Percentiles rank a stretch among this genome's conserved stretches.
phyloP scores from a whole-genome alignment of 2,797 vertebrate species.

The Rhinella marina region DNA sequence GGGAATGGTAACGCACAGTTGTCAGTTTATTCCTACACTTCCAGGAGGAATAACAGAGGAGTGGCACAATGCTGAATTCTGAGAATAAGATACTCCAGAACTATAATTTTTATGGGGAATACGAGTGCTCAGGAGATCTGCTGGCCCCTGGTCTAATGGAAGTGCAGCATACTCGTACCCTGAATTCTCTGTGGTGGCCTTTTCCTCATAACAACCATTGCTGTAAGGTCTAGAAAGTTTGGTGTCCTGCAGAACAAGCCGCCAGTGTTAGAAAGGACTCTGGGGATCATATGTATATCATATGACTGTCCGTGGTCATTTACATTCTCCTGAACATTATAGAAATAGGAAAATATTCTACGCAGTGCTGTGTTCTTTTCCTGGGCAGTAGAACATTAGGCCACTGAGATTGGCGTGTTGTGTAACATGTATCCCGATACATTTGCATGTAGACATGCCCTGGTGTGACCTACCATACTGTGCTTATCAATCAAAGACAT shows the following conservation, averaged over 20 bases:
- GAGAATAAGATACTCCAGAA: too few species aligned
- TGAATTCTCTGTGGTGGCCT: background rate
- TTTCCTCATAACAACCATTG: background rate
- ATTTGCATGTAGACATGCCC: slow-evolving; percentile 38
- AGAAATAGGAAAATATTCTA: slow-evolving; percentile 3
- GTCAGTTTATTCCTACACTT: too few species aligned
- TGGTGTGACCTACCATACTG: slow-evolving; percentile 42
- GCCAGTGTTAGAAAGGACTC: background rate
- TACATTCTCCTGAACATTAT: background rate
- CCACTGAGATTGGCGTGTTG: slow-evolving; percentile 13
- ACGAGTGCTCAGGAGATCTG: too few species aligned
- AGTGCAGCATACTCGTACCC: background rate
- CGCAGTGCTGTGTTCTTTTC: background rate
- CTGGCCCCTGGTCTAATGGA: background rate
- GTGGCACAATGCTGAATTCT: too few species aligned
- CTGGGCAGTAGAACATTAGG: slow-evolving; percentile 1
- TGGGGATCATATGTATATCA: background rate
- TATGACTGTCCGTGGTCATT: background rate
- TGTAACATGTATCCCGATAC: background rate
- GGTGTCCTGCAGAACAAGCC: background rate
- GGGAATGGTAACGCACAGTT: too few species aligned
- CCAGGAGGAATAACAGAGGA: too few species aligned
- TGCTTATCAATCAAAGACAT: slow-evolving; percentile 30
- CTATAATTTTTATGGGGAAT: too few species aligned
- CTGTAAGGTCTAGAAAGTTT: background rate